Base-by-base conservation (phyloP, 2,888 invertebrate species). In the Mythimna lalbum region DNA sequence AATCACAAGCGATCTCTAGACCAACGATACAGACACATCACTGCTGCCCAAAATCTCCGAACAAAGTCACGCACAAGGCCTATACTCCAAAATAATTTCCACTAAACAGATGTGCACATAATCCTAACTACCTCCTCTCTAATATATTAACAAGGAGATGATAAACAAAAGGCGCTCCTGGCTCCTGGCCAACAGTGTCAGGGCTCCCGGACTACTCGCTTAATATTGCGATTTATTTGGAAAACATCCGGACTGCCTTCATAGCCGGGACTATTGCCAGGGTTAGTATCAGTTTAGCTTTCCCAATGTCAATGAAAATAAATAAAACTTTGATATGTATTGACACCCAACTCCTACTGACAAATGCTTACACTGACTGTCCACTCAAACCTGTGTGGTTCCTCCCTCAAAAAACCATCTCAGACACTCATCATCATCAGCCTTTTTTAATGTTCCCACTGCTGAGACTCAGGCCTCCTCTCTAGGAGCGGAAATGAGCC, bases 141-240 rank as follows among this genome's bases (percentile, higher is more conserved):
- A 59, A 63, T 69, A 66, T 68, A 66, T 77, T 65, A 71, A n/a
- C 77, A 57, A 62, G 33, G 52, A 61, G 47, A 67, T 74, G 52
- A 69, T 71, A 78, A 73, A 84, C 80, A 84, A 80, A 82, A 80
- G 81, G 69, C 76, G 79, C 27, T 36, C 14, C 53, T 88, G 90
- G 90, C 88, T 69, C 55, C 62, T 55, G 31, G 81, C 90, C 90
- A 89, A 90, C 65, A 61, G 75, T 86, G 89, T 88, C 90, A 89
- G 43, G 88, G 89, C 65, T 77, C 31, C 57, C 36, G 55, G 9
- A 53, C 43, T 56, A 53, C 23, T 49, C 56, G 21, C 63, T 76
- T 65, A 64, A 78, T 69, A 81, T 53, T 56, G 63, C 4, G 31
- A 57, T 65, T 72, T 73, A 82, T 80, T 69, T n/a, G 56, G 63